phyloP scores from a whole-genome alignment of 2,113 vertebrate species.

The Ceuthmochares aereus region DNA sequence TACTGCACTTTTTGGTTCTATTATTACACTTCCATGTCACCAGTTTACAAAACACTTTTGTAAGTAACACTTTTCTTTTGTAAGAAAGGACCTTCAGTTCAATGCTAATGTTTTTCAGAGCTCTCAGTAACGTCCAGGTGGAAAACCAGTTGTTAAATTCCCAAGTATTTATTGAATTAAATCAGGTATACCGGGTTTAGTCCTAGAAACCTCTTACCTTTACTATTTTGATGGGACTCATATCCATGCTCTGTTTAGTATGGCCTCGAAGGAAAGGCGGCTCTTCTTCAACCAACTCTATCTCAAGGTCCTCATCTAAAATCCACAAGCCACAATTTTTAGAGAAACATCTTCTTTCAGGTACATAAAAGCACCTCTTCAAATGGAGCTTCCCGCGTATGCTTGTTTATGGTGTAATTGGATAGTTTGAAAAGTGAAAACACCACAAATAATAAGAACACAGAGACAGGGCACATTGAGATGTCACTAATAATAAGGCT shows the following conservation, averaged over 20 bases:
- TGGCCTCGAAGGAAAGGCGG: constrained; percentile 96
- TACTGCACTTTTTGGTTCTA: neutral
- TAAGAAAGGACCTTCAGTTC: neutral
- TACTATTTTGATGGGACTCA: constrained; percentile 99
- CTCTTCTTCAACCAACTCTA: constrained; percentile 97
- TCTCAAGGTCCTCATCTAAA: constrained; percentile 96
- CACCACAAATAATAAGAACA: neutral
- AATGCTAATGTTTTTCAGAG: neutral
- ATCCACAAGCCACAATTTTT: neutral
- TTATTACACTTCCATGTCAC: neutral
- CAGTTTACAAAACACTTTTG: neutral
- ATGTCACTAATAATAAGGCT: neutral
- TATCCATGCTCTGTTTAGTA: constrained; percentile 98
- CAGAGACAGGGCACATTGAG: neutral
- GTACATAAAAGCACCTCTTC: neutral
- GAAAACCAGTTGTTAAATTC: neutral
- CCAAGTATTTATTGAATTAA: neutral
- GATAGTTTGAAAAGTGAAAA: neutral
- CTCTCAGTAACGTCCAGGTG: neutral
- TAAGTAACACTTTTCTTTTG: no score
- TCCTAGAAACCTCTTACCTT: constrained; percentile 82
- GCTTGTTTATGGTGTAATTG: neutral
- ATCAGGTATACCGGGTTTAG: neutral
- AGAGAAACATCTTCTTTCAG: neutral
- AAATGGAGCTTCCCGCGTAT: neutral